These are phyloP conservation scores for Ivindomyrus marchei DNA, from an alignment of 2,113 vertebrate genomes.

Conservation along the genomic window DNA sequence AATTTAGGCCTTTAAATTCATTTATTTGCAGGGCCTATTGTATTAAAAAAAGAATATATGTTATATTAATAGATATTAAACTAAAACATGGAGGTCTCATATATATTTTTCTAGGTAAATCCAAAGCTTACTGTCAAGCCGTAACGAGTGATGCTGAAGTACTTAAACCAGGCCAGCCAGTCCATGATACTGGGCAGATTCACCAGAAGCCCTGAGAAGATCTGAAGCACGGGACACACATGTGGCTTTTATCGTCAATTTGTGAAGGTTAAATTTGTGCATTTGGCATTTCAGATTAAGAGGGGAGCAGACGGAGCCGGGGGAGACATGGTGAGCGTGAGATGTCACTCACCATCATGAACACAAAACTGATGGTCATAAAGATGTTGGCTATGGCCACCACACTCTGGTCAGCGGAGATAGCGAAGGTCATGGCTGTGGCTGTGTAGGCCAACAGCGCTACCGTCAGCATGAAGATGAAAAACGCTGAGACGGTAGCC, in stretches of 20 bases:
- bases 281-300: not conserved
- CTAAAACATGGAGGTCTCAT: not conserved
- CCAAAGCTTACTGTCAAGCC: conserved; percentile 67
- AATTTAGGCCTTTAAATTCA: conserved; percentile 64
- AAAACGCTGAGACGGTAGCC: conserved; percentile 61
- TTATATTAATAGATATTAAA: not conserved
- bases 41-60: conserved; percentile 17
- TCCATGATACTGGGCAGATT: conserved; percentile 65
- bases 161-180: conserved; percentile 83
- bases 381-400: conserved; percentile 78
- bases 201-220: conserved; percentile 82
- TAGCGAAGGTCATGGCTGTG: conserved; percentile 79
- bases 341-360: conserved; percentile 79
- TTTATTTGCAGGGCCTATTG: conserved; percentile 72
- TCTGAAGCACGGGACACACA: conserved; percentile 51
- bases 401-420: conserved; percentile 77
- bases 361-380: conserved; percentile 78
- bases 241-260: not conserved
- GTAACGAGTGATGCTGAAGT: conserved; percentile 81
- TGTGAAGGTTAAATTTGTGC: not conserved
- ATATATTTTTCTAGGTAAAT: not conserved
- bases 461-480: conserved; percentile 74
- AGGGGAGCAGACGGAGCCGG: not conserved
- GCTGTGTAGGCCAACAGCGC: conserved; percentile 73
- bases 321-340: not conserved